These are phyloP conservation scores for Potamarius usumacintae DNA, from an alignment of 2,113 vertebrate genomes.

Conservation along the genomic window DNA sequence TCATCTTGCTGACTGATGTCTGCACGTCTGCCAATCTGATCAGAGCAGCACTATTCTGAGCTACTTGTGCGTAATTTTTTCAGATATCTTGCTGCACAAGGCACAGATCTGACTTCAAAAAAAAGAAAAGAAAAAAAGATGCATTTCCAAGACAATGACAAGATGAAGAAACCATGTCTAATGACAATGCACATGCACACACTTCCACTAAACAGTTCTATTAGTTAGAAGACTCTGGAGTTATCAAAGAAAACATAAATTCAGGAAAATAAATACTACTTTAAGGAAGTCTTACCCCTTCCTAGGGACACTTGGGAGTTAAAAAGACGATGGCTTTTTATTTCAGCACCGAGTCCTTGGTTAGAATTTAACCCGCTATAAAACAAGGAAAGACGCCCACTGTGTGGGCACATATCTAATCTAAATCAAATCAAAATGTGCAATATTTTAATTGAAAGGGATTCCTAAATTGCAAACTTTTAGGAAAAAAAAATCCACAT, in stretches of 20 bases:
- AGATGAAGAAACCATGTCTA: background rate
- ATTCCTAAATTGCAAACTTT: slow-evolving; percentile 33
- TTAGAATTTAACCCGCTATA: slow-evolving; percentile 37
- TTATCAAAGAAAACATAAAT: background rate
- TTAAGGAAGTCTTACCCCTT: background rate
- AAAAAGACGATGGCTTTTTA: slow-evolving; percentile 36
- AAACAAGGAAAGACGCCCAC: slow-evolving; percentile 21
- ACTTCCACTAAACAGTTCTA: background rate
- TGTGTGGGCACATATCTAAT: slow-evolving; percentile 25
- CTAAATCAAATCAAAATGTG: slow-evolving; percentile 47
- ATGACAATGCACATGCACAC: background rate
- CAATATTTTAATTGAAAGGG: slow-evolving; percentile 42
- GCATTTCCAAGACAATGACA: background rate
- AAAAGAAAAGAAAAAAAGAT: background rate
- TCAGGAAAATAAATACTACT: slow-evolving; percentile 37
- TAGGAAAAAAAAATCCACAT: slow-evolving; percentile 24
- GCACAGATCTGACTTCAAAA: background rate
- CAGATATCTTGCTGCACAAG: slow-evolving; percentile 18
- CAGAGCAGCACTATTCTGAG: background rate
- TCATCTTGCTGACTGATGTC: background rate
- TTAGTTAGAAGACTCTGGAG: slow-evolving; percentile 18
- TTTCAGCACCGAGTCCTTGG: slow-evolving; percentile 45
- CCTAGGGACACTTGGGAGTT: background rate
- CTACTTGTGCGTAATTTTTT: slow-evolving; percentile 27
- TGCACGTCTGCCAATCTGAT: background rate